Conservation (phyloP, 1,140 invertebrate species). For the Drosophila auraria region DNA sequence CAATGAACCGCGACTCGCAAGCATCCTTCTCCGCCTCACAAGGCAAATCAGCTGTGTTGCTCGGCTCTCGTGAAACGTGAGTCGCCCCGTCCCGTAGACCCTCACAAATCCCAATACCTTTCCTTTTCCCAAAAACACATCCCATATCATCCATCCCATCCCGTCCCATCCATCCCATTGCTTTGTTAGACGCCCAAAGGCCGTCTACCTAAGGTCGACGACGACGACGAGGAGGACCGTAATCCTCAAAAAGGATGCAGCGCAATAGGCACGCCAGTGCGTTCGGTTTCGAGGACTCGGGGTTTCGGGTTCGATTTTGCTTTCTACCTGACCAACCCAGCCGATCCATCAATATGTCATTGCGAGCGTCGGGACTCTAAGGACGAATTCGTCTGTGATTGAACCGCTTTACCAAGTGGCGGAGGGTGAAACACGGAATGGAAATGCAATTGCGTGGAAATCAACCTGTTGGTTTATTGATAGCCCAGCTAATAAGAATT, state of each 20-base stretch:
- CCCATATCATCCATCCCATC: conserved; percentile 13
- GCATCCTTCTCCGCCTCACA: conserved; percentile 12
- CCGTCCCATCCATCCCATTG: conserved; percentile 23
- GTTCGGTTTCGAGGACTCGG: conserved; percentile 13
- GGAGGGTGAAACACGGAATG: conserved; percentile 13
- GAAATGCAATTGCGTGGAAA: conserved; percentile 48
- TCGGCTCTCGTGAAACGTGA: conserved; percentile 53
- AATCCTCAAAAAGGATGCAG: conserved; percentile 72
- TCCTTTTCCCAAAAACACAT: conserved; percentile 7
- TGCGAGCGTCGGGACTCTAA: conserved; percentile 12
- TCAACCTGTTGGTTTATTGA: conserved; percentile 55
- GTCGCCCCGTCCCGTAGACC: conserved; percentile 32
- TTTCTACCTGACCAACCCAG: conserved; percentile 33
- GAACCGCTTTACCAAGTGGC: conserved; percentile 12
- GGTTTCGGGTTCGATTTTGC: conserved; percentile 13
- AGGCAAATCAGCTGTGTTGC: conserved; percentile 64
- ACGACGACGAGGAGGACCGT: conserved; percentile 21
- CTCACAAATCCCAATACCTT: conserved; percentile 40
- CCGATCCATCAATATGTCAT: conserved; percentile 67
- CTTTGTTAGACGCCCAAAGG: conserved; percentile 21
- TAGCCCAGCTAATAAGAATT: conserved; percentile 60
- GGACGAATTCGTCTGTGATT: conserved; percentile 46
- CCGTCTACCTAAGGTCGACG: conserved; percentile 59
- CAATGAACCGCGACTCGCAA: conserved; percentile 63
- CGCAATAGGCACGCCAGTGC: conserved; percentile 64